Conservation (phyloP, 1,140 invertebrate species). For the Arion vulgaris region DNA sequence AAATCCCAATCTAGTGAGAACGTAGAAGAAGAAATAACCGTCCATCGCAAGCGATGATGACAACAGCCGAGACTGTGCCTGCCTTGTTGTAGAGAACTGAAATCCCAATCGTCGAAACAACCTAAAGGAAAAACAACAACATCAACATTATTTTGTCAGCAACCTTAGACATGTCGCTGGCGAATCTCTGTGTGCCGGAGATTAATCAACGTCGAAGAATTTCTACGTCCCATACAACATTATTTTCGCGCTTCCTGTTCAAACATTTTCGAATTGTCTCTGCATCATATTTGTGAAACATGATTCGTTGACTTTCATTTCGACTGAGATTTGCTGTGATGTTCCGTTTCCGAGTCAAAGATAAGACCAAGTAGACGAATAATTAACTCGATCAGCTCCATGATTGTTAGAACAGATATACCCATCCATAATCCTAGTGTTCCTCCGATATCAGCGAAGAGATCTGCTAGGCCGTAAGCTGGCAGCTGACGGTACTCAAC, state of each 20-base stretch:
- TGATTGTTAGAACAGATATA: conserved; percentile 67
- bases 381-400: conserved; percentile 66
- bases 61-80: no score
- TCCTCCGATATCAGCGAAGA: conserved; percentile 68
- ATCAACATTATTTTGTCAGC: no score
- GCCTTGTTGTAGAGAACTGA: no score
- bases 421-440: conserved; percentile 70
- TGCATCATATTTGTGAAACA: not conserved
- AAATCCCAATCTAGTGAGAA: no score
- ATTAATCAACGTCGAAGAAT: no score
- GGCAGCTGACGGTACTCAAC: conserved; percentile 66
- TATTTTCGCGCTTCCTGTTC: not conserved
- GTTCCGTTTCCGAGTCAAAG: conserved; percentile 59
- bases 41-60: no score
- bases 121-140: no score
- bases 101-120: no score
- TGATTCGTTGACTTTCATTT: no score
- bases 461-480: conserved; percentile 64
- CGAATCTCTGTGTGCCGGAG: no score
- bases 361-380: conserved; percentile 57
- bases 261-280: not conserved
- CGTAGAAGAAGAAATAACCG: no score
- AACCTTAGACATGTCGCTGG: no score
- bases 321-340: conserved; percentile 42
- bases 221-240: not conserved